phyloP scores from a whole-genome alignment of 1,140 invertebrate species.

The Gonioctena quinquepunctata region DNA sequence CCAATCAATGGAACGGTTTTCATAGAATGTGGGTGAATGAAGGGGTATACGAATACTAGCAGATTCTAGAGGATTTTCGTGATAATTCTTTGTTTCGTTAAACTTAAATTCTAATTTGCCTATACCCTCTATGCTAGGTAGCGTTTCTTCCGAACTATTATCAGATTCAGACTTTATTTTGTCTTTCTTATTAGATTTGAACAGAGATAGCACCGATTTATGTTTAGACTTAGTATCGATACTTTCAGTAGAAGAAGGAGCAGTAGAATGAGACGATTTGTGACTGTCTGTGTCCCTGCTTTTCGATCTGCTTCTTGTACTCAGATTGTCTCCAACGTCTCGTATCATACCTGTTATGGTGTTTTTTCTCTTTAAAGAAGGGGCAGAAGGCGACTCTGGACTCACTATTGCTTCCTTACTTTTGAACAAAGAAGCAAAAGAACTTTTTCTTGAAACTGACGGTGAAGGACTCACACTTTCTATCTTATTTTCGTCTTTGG shows the following conservation, averaged over 20 bases:
- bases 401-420: slow-evolving; percentile 64
- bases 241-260: slow-evolving; percentile 50
- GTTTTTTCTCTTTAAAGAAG: slow-evolving; percentile 36
- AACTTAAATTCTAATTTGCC: slow-evolving; percentile 48
- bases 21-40: slow-evolving; percentile 68
- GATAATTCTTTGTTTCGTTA: slow-evolving; percentile 50
- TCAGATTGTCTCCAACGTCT: slow-evolving; percentile 50
- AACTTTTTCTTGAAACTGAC: slow-evolving; percentile 74
- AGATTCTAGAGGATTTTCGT: slow-evolving; percentile 64
- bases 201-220: slow-evolving; percentile 66
- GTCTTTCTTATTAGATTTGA: slow-evolving; percentile 59
- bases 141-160: slow-evolving; percentile 50
- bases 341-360: slow-evolving; percentile 48
- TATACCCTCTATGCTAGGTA: slow-evolving; percentile 47
- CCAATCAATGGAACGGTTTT: slow-evolving; percentile 50
- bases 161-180: slow-evolving; percentile 51
- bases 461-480: slow-evolving; percentile 61
- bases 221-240: slow-evolving; percentile 59
- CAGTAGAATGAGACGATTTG: slow-evolving; percentile 27
- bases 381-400: slow-evolving; percentile 67
- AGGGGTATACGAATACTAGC: slow-evolving; percentile 66
- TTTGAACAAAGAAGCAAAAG: slow-evolving; percentile 78
- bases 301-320: slow-evolving; percentile 63
- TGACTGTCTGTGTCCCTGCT: slow-evolving; percentile 61
- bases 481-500: slow-evolving; percentile 57